Base-by-base conservation (phyloP, 2,888 invertebrate species). In the Ormia ochracea region DNA sequence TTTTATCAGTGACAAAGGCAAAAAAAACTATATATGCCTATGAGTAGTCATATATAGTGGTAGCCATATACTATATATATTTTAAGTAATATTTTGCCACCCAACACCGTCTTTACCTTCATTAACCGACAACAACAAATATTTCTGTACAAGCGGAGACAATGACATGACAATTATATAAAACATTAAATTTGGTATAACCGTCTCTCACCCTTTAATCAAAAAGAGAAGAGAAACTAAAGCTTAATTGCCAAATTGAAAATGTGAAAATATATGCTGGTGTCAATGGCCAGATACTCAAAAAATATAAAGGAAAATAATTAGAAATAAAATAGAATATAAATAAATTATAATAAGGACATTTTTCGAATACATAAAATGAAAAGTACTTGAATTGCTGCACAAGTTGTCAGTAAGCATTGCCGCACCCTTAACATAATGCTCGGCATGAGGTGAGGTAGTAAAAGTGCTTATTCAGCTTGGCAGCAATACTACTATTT, bases 391-490 rank as follows among this genome's bases (percentile, higher is more conserved):
- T n/a, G n/a, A n/a, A 9, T 6, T 12, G 6, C 14, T 36, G 21
- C n/a, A 17, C 1, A 17, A n/a, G 7, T 7, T 17, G 1, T n/a
- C 19, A 23, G 6, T 45, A 61, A 48, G 5, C 14, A 43, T n/a
- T 38, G 12, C 26, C 7, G 4, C 19, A 0, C 14, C 10, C 28
- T 21, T 5, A n/a, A n/a, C 7, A n/a, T 28, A 7, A 1, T 2
- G 4, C 1, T 19, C 9, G 19, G 56, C 3, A 50, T 7, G 38
- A 50, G 41, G 23, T 33, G 4, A 43, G 41, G 82, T 83, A 81
- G 66, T 84, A 83, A 84, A 85, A 86, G 83, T 85, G 83, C 85
- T 85, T 86, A 86, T 86, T 84, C 83, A 83, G 85, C 84, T 83
- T 85, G 86, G 83, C 86, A 78, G 68, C 78, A 73, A 38, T 23